Evolutionary conservation across 2,113 vertebrate genomes (phyloP).

Genomic region (Bubo blakistoni): DNA sequence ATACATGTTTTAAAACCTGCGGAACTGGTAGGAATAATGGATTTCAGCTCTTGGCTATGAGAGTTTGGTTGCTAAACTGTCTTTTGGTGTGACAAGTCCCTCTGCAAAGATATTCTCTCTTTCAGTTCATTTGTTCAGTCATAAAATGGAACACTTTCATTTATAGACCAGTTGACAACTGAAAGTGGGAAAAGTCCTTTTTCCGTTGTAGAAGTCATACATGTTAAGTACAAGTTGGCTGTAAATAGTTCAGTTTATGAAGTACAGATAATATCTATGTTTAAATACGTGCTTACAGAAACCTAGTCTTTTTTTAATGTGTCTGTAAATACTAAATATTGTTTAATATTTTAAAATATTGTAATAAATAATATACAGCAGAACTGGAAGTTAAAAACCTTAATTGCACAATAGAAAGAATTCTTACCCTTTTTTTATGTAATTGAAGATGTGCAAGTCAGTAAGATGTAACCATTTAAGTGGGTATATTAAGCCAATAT

Average conservation of each 20-base stretch:
- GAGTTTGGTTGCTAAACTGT: background rate
- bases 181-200: background rate
- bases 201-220: background rate
- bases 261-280: background rate
- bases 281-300: background rate
- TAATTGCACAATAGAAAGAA: background rate
- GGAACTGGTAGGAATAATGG: background rate
- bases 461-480: background rate
- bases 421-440: background rate
- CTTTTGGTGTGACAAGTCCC: background rate
- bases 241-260: background rate
- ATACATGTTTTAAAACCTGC: background rate
- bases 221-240: background rate
- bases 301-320: background rate
- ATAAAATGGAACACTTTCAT: background rate
- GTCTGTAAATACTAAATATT: background rate
- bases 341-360: background rate
- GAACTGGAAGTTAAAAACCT: background rate
- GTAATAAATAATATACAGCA: background rate
- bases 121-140: background rate
- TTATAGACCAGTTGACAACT: background rate
- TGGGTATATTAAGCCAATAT: background rate
- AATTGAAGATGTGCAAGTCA: background rate
- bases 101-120: background rate
- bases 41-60: background rate